Conservation (phyloP, 2,888 invertebrate species). For the Coronaproctus castanopsis region DNA sequence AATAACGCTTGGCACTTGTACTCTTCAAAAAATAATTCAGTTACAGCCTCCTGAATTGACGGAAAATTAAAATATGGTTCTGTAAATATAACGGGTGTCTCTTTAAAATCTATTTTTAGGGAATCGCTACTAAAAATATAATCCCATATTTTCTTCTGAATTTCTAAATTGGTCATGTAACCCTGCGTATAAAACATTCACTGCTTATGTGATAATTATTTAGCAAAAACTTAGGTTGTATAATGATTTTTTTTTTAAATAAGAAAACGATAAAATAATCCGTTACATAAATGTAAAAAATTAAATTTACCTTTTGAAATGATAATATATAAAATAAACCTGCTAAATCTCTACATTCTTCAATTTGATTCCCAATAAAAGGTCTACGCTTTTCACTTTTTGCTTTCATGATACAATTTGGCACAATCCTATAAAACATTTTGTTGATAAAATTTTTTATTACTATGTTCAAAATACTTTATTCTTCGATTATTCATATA, state of each 20-base stretch:
- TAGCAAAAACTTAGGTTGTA: too few relatives aligned
- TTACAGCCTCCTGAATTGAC: slow-evolving; percentile 77
- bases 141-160: slow-evolving; percentile 91
- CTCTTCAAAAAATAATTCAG: slow-evolving; percentile 94
- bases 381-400: slow-evolving; percentile 85
- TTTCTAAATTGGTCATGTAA: slow-evolving; percentile 87
- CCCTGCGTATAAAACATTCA: too few relatives aligned
- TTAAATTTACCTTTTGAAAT: slow-evolving; percentile 61
- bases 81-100: slow-evolving; percentile 65
- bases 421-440: slow-evolving; percentile 39
- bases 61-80: slow-evolving; percentile 88
- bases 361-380: slow-evolving; percentile 84
- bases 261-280: too few relatives aligned
- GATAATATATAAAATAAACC: slow-evolving; percentile 84
- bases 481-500: too few relatives aligned
- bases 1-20: slow-evolving; percentile 72
- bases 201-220: too few relatives aligned
- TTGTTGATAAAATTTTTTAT: not conserved
- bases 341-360: slow-evolving; percentile 88
- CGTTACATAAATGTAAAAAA: not conserved
- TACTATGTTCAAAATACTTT: too few relatives aligned
- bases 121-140: slow-evolving; percentile 75
- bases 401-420: slow-evolving; percentile 95
- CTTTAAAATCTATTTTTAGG: slow-evolving; percentile 51
- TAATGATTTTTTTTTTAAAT: too few relatives aligned